Conservation (phyloP, 2,888 invertebrate species). For the Linyphia triangularis region DNA sequence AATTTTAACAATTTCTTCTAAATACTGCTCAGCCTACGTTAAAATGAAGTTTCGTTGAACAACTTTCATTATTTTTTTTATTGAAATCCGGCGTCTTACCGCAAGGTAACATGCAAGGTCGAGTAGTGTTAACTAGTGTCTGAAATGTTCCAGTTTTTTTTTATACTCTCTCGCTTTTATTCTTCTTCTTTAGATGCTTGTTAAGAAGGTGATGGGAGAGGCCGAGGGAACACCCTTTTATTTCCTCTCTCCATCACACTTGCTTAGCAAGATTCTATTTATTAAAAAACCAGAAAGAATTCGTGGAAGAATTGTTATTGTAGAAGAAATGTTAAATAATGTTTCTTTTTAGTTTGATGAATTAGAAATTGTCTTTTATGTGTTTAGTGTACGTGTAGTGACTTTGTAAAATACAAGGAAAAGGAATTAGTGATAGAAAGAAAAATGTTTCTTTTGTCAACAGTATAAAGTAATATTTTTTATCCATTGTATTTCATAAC, state of each 20-base stretch:
- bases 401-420: no score
- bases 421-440: no score
- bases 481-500: no score
- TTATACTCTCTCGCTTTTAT: neutral
- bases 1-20: no score
- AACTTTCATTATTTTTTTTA: neutral
- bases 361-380: neutral
- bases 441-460: no score
- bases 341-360: neutral
- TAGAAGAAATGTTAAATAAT: neutral
- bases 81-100: neutral
- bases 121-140: neutral
- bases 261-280: neutral
- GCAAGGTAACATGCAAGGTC: constrained; percentile 39
- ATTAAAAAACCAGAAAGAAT: neutral
- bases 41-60: no score
- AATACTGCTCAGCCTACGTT: no score
- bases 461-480: no score
- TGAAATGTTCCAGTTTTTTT: constrained; percentile 45
- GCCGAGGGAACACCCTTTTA: constrained; percentile 11
- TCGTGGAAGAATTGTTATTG: neutral
- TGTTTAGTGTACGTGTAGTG: neutral
- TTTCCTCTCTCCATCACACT: neutral
- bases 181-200: neutral
- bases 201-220: constrained; percentile 21